Evolutionary conservation across 2,797 vertebrate species (phyloP).

Genomic region (Cyprinodon diabolis): DNA sequence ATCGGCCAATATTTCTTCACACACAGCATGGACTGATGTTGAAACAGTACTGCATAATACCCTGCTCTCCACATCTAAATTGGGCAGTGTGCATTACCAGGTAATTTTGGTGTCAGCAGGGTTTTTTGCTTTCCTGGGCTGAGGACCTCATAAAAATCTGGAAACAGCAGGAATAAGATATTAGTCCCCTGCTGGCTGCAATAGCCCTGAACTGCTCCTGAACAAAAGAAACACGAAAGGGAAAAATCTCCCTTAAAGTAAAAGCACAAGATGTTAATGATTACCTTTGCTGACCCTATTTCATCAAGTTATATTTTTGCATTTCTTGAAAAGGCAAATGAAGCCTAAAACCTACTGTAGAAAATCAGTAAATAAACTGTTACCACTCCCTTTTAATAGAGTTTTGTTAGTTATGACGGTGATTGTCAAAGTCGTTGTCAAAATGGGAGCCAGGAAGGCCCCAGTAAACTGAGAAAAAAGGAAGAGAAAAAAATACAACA

Average conservation of each 20-base stretch:
- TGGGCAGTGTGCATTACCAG: slow-evolving; percentile 59
- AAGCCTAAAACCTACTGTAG: slow-evolving; percentile 41
- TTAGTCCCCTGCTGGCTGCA: slow-evolving; percentile 54
- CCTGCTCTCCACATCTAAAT: slow-evolving; percentile 56
- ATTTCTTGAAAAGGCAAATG: slow-evolving; percentile 25
- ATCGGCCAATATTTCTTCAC: slow-evolving; percentile 35
- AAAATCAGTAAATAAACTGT: slow-evolving; percentile 59
- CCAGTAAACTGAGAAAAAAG: too few relatives aligned
- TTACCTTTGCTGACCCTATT: slow-evolving; percentile 36
- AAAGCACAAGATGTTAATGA: slow-evolving; percentile 42
- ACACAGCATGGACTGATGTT: slow-evolving; percentile 40
- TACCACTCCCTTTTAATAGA: slow-evolving; percentile 36
- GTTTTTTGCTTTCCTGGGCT: slow-evolving; percentile 46
- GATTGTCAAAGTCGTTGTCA: slow-evolving; percentile 5
- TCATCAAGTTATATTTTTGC: slow-evolving; percentile 54
- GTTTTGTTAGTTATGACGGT: slow-evolving; percentile 30
- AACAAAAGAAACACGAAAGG: slow-evolving; percentile 23
- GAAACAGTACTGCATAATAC: slow-evolving; percentile 51
- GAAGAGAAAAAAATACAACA: too few relatives aligned
- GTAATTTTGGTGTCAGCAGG: slow-evolving; percentile 65
- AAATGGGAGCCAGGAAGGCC: too few relatives aligned
- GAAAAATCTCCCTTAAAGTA: slow-evolving; percentile 34
- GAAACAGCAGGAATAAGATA: slow-evolving; percentile 54
- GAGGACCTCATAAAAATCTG: slow-evolving; percentile 62
- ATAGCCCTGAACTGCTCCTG: slow-evolving; percentile 37